Evolutionary conservation across 2,797 vertebrate genomes (phyloP), one percentile per base, ranked within the genome.

Genomic region (Lepus townsendii): DNA sequence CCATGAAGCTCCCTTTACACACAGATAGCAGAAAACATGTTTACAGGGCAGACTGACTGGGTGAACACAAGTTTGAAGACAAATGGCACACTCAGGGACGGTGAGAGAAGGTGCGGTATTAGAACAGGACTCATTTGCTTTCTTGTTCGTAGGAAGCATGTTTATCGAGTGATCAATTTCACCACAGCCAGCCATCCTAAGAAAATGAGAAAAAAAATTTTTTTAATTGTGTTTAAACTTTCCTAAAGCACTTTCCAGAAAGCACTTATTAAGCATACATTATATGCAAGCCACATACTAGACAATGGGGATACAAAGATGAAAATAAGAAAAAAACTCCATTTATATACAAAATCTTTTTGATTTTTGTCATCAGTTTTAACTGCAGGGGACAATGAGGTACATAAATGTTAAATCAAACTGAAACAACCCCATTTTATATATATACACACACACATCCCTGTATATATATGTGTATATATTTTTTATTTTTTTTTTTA

Each of bases 1-100:
- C 99, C 99, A 99, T n/a, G 99, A 99, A 63, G 99, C 99, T 57
- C 99, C 99, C 97, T 99, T 99, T 86, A 99, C 99, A 76, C 99
- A 99, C 27, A 99, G 98, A 97, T 99, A 99, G 97, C 99, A 99
- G 98, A 99, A 99, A 93, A 99, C 98, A 13, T 99, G 99, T 97
- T 98, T 98, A 98, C 99, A 99, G 2, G 99, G 99, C 94, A 99
- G 99, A 95, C 99, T 99, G 26, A 99, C 99, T 0, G 99, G 99
- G 96, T 99, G 99, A 92, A 99, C 98, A 94, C 99, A 99, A 0
- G 98, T 99, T 96, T 99, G 99, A 96, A 99, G 98, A 98, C 99
- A 99, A 98, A 99, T 99, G 95, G 99, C 99, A 90, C 99, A 99
- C 97, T 99, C 99, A 0, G 98, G 99, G 80, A 99, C 98, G 54